phyloP scores from a whole-genome alignment of 2,113 vertebrate genomes.

The Atractosteus spatula region DNA sequence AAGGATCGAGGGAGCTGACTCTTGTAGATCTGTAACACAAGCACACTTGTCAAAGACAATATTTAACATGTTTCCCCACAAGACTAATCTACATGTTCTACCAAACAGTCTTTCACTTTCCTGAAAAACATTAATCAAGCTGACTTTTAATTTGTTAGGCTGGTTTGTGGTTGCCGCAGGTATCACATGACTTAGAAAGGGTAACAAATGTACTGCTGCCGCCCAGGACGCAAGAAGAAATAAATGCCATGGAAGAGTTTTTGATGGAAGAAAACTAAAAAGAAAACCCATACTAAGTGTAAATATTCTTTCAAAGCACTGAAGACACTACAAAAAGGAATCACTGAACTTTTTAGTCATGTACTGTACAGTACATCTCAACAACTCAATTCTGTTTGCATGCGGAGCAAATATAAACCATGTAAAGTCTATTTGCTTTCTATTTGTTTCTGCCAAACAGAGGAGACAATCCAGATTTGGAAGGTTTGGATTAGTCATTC shows the following conservation, averaged over 20 bases:
- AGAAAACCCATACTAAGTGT: no score
- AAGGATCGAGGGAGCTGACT: not conserved
- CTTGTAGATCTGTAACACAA: not conserved
- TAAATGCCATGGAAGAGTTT: not conserved
- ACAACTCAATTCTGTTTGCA: no score
- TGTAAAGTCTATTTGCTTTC: no score
- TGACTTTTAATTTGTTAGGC: slow-evolving; percentile 4
- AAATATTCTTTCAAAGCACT: no score
- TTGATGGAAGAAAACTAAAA: no score
- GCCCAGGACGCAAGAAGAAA: not conserved
- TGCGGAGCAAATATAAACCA: no score
- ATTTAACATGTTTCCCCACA: not conserved
- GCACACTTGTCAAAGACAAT: not conserved
- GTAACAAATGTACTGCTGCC: not conserved
- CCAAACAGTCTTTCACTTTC: not conserved
- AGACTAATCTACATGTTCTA: not conserved
- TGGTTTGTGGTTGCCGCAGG: not conserved
- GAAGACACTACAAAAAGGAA: no score
- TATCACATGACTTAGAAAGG: not conserved
- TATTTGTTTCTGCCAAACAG: no score
- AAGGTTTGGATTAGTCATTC: no score
- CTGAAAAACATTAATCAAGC: not conserved
- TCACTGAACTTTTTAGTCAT: no score
- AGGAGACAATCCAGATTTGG: no score
- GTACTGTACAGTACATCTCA: no score